phyloP scores from a whole-genome alignment of 1,140 invertebrate species.

The silkworm (Bombyx mori) region ASM3026992v2 NC_085115.1:976001-976500 shows the following conservation, averaged over 20 bases:
- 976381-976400: too few relatives aligned
- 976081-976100: neutral
- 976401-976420: too few relatives aligned
- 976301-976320: constrained; percentile 29
- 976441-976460: too few relatives aligned
- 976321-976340: neutral
- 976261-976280: constrained; percentile 75
- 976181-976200: constrained; percentile 62
- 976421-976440: too few relatives aligned
- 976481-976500: too few relatives aligned
- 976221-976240: constrained; percentile 45
- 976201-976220: constrained; percentile 67
- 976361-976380: too few relatives aligned
- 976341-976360: too few relatives aligned
- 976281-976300: constrained; percentile 79
- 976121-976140: constrained; percentile 70
- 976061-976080: too few relatives aligned
- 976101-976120: constrained; percentile 32
- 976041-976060: too few relatives aligned
- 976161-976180: constrained; percentile 76
- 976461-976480: too few relatives aligned
- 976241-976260: constrained; percentile 21
- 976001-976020: too few relatives aligned
- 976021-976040: too few relatives aligned
- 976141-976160: constrained; percentile 59